A percentile compares a stretch with the other conserved stretches of the same genome.
Evolutionary conservation across 2,113 vertebrate genomes (phyloP).

Genomic region (Crotalus horridus): DNA sequence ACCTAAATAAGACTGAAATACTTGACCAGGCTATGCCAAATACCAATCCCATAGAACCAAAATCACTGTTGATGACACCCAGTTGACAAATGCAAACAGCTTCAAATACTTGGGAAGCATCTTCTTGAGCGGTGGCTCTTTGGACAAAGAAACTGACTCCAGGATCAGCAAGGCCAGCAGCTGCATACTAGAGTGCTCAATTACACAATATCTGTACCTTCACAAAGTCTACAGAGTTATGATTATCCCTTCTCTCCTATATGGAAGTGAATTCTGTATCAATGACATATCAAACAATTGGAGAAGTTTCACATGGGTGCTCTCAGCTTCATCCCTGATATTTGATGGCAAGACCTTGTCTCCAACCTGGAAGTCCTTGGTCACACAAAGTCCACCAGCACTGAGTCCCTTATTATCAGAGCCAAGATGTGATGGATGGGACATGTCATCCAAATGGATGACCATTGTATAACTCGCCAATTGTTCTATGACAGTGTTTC

Average conservation of each 20-base stretch:
- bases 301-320: not conserved
- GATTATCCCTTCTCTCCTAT: not conserved
- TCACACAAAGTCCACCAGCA: not conserved
- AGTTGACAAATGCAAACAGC: not conserved
- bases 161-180: not conserved
- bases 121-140: not conserved
- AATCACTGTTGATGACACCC: not conserved
- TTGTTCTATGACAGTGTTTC: not conserved
- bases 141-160: not conserved
- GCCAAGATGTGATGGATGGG: not conserved
- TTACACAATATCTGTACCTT: not conserved
- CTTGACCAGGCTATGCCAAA: not conserved
- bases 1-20: not conserved
- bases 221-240: not conserved
- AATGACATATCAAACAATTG: not conserved
- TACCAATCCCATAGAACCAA: not conserved
- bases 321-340: not conserved
- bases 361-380: not conserved
- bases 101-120: not conserved
- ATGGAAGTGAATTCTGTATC: not conserved
- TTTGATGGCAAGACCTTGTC: not conserved
- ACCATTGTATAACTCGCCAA: not conserved
- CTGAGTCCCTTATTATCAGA: not conserved
- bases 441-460: not conserved
- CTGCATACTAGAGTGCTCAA: not conserved